Percentiles rank a stretch among this genome's conserved stretches.
Evolutionary conservation across 2,113 vertebrate genomes (phyloP).

Genomic region (Hyperoodon ampullatus): DNA sequence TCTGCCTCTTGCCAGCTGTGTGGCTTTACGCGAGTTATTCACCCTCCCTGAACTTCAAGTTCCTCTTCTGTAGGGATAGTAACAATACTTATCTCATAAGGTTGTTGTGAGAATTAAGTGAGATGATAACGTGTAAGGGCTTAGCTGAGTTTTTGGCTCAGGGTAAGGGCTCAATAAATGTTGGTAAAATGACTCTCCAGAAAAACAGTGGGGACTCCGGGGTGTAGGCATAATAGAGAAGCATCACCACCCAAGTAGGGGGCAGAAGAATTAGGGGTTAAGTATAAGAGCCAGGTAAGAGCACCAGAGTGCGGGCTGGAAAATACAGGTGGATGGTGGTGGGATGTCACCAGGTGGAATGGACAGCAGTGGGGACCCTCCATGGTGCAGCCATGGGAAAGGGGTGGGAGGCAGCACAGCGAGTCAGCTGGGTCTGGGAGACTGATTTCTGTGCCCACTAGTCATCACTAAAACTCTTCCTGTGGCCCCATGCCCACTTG

Average conservation of each 20-base stretch:
- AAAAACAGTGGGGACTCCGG: not conserved
- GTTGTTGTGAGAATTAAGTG: not conserved
- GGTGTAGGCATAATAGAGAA: rapidly evolving
- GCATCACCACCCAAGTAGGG: not conserved
- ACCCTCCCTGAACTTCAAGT: not conserved
- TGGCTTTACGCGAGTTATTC: not conserved
- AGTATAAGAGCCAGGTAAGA: not conserved
- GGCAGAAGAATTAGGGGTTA: not conserved
- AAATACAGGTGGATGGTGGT: too few relatives aligned
- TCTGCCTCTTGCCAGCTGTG: not conserved
- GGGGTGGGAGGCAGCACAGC: not conserved
- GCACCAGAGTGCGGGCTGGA: not conserved
- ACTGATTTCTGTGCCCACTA: not conserved
- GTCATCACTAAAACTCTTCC: not conserved
- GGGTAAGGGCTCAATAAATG: not conserved
- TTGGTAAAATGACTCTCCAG: not conserved
- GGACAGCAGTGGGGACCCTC: not conserved
- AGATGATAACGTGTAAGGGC: too few relatives aligned
- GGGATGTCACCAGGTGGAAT: not conserved
- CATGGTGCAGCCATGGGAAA: rapidly evolving
- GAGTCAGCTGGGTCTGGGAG: not conserved
- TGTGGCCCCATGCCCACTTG: conserved; percentile 52
- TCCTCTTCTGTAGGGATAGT: not conserved
- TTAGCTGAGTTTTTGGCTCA: not conserved
- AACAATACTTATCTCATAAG: not conserved